Evolutionary conservation across 2,797 vertebrate genomes (phyloP).

Genomic region (Hozukius guyotensis): DNA sequence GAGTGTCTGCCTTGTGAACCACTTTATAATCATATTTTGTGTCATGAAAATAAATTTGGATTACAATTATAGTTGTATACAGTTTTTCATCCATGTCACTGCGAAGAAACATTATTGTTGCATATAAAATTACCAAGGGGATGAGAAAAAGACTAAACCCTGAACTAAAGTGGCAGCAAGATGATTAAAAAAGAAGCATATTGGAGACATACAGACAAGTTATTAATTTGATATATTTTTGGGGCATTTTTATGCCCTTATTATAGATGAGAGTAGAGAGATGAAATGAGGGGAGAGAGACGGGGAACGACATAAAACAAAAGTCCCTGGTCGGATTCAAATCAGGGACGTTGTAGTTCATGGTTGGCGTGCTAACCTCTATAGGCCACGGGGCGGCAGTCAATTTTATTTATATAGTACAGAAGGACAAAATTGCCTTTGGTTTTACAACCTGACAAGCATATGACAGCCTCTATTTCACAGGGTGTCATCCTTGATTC

Average conservation of each 20-base stretch:
- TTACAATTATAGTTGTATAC: neutral
- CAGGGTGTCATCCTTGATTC: neutral
- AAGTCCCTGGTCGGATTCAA: neutral
- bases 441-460: neutral
- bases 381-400: neutral
- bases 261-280: neutral
- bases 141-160: too few species aligned
- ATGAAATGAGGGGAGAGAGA: neutral
- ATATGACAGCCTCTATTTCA: neutral
- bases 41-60: neutral
- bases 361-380: neutral
- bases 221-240: neutral
- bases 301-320: neutral
- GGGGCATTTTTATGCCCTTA: too few species aligned
- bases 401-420: neutral
- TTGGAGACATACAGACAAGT: neutral
- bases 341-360: neutral
- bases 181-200: neutral
- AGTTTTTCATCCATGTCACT: neutral
- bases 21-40: neutral
- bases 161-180: neutral
- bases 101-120: neutral
- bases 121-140: neutral
- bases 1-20: neutral
- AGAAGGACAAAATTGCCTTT: neutral